A percentile compares a stretch with the other conserved stretches of the same genome.
Conservation (phyloP, 2,888 invertebrate genomes). For the Incurvaria masculella region DNA sequence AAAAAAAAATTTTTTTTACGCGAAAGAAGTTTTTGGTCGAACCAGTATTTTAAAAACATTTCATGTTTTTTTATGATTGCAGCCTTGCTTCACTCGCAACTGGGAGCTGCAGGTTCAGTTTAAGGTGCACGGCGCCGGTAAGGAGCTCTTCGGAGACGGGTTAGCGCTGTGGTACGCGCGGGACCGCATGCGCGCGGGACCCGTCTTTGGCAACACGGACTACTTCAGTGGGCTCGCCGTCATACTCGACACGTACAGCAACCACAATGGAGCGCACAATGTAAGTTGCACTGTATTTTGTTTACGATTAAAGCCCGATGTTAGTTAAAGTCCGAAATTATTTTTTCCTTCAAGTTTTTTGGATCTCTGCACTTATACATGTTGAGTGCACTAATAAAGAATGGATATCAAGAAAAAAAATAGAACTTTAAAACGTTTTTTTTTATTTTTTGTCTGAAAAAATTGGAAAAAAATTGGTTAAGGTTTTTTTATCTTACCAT, state of each 20-base stretch:
- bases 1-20: not conserved
- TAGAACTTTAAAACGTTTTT: too few species aligned
- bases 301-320: too few species aligned
- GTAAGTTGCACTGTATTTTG: constrained; percentile 60
- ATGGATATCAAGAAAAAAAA: not conserved
- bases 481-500: too few species aligned
- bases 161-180: constrained; percentile 93
- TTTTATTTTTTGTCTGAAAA: too few species aligned
- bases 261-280: constrained; percentile 98
- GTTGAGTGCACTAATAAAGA: not conserved
- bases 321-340: too few species aligned
- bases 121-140: constrained; percentile 93
- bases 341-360: too few species aligned
- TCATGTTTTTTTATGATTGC: constrained; percentile 19
- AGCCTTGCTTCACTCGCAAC: constrained; percentile 84
- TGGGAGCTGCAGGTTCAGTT: constrained; percentile 98
- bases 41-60: not conserved
- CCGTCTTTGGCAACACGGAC: constrained; percentile 95
- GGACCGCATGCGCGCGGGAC: constrained; percentile 76
- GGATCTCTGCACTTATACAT: too few species aligned
- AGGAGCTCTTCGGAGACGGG: constrained; percentile 95
- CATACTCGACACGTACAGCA: constrained; percentile 97
- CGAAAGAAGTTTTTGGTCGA: not conserved
- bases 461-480: too few species aligned
- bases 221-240: constrained; percentile 87